Percentiles rank a stretch among this genome's conserved stretches.
Conservation (phyloP, 2,797 vertebrate genomes). For the Eulemur rubriventer region DNA sequence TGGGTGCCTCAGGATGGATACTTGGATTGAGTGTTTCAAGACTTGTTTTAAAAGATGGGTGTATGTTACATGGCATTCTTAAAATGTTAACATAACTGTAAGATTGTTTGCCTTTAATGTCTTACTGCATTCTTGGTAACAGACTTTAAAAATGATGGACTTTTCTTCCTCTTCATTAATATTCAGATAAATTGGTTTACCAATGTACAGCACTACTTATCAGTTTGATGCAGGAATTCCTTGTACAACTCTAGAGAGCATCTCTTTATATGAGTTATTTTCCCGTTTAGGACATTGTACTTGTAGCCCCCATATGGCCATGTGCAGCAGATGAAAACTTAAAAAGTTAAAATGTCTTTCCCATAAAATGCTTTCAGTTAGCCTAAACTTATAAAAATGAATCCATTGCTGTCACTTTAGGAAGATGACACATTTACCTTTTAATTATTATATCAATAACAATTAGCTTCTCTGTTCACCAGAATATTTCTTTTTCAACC, state of each 20-base stretch:
- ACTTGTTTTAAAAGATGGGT: neutral
- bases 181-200: neutral
- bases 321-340: constrained; percentile 23
- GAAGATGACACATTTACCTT: neutral
- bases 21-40: neutral
- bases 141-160: neutral
- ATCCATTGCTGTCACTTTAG: constrained; percentile 18
- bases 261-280: neutral
- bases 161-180: neutral
- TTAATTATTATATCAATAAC: constrained; percentile 43
- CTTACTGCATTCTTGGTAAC: neutral
- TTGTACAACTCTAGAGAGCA: neutral
- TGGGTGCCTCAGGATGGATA: neutral
- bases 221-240: neutral
- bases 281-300: neutral
- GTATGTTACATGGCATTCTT: neutral
- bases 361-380: constrained; percentile 33
- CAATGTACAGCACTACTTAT: neutral
- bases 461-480: constrained; percentile 44
- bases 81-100: neutral
- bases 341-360: constrained; percentile 28
- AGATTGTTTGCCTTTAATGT: neutral
- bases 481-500: constrained; percentile 17
- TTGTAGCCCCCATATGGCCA: neutral
- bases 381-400: constrained; percentile 33